Evolutionary conservation across 1,140 invertebrate species (phyloP), one percentile per base, ranked within the genome.

Genomic region (Heliconius hermathena): DNA sequence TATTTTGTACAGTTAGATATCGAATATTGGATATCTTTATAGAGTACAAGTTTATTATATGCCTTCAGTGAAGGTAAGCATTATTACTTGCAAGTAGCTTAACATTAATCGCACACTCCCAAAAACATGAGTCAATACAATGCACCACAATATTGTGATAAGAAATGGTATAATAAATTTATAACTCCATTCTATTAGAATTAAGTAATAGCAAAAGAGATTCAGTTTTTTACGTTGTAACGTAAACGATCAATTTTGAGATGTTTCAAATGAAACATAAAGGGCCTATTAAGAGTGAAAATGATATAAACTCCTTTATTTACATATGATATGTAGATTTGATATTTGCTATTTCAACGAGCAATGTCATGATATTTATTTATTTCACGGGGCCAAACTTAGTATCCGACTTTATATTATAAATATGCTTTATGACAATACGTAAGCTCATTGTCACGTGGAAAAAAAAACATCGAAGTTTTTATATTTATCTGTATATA

Each of bases 21-120:
- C 86, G 85, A 82, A 73, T 86, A 85, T 87, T 89, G 84, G 89
- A 87, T 91, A 88, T 91, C 85, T 87, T 36, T 87, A 87, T 82
- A 82, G 87, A 91, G 91, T 93, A 91, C 90, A 90, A 91, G 71
- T 91, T 81, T 83, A 81, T 87, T 83, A 82, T 85, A 88, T 93
- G 89, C 93, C 93, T 94, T 94, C 91, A 93, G 87, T 94, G 93
- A 93, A 94, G 93, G 92, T 77, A 78, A 76, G 76, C 76, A 82
- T 77, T 83, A 76, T 86, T 90, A 87, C 85, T 20, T 83, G 83
- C 81, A 82, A 82, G 77, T 88, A 85, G 83, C 82, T 85, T 88
- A 81, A 86, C 88, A 85, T 85, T 83, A 88, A 88, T 89, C 80
- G 87, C 87, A 88, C 91, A 87, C 89, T 91, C 89, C 87, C 90